Evolutionary conservation across 2,888 invertebrate species (phyloP).

Genomic region (Notodonta dromedarius): DNA sequence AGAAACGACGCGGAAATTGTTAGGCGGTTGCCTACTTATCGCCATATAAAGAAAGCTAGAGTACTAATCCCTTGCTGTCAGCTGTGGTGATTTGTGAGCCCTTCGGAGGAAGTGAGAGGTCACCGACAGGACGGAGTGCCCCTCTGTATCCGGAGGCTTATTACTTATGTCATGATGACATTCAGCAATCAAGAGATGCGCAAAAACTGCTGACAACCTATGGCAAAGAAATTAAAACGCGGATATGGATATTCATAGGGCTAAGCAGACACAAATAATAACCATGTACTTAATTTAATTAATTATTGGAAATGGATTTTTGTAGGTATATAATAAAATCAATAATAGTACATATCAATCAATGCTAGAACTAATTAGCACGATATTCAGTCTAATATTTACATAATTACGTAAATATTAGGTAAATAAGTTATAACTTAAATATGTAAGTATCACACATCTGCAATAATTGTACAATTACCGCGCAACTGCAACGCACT

Average conservation of each 20-base stretch:
- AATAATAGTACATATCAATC: no score
- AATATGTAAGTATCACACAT: no score
- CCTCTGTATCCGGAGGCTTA: conserved; percentile 25
- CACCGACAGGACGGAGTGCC: conserved; percentile 27
- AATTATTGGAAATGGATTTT: no score
- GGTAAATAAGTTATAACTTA: neutral
- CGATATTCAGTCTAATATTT: no score
- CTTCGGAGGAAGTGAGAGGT: conserved; percentile 47
- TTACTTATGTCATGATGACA: conserved; percentile 26
- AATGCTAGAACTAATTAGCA: no score
- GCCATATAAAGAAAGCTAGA: conserved; percentile 17
- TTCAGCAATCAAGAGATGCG: neutral
- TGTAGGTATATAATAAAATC: no score
- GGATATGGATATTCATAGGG: no score
- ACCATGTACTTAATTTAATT: no score
- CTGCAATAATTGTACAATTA: neutral
- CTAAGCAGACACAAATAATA: no score
- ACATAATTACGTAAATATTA: neutral
- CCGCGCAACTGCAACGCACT: neutral
- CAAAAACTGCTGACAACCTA: no score
- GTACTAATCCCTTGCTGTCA: conserved; percentile 29
- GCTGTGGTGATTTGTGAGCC: conserved; percentile 29
- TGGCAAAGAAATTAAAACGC: no score
- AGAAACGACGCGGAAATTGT: conserved; percentile 22
- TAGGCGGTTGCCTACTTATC: conserved; percentile 18